Percentiles rank a stretch among this genome's conserved stretches.
phyloP scores from a whole-genome alignment of 2,113 vertebrate species.

The Phodopus roborovskii region DNA sequence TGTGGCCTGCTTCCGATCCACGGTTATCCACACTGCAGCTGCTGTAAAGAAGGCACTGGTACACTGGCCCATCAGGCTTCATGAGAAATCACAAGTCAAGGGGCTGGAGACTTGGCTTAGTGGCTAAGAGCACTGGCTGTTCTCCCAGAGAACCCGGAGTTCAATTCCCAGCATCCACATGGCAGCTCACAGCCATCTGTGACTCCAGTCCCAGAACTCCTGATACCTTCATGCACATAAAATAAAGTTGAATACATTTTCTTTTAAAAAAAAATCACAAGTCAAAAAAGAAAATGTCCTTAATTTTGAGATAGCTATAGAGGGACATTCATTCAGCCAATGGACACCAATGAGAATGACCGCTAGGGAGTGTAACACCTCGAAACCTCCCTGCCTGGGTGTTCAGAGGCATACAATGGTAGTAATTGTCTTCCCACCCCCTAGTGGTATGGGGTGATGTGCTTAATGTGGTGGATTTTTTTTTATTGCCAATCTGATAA shows the following conservation, averaged over 20 bases:
- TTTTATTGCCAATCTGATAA: constrained; percentile 24
- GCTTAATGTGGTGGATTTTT: not conserved
- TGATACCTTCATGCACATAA: no score
- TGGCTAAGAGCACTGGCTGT: no score
- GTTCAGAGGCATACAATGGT: not conserved
- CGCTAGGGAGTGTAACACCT: not conserved
- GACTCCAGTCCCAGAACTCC: no score
- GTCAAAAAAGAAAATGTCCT: not conserved
- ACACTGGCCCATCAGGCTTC: not conserved
- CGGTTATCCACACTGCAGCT: no score
- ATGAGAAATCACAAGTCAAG: constrained; percentile 3
- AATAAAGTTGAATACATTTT: no score
- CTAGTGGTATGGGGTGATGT: not conserved
- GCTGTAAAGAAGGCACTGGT: fast-evolving
- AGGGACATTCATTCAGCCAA: not conserved
- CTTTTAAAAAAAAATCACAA: not conserved
- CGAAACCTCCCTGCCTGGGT: not conserved
- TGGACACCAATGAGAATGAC: not conserved
- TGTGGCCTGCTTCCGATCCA: fast-evolving
- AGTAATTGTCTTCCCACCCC: not conserved
- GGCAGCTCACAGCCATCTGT: no score
- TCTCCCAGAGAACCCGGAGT: no score
- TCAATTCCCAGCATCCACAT: no score
- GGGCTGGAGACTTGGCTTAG: no score
- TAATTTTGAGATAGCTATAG: not conserved